Evolutionary conservation across 2,888 invertebrate genomes (phyloP).

Genomic region (Stenodera caucasica): DNA sequence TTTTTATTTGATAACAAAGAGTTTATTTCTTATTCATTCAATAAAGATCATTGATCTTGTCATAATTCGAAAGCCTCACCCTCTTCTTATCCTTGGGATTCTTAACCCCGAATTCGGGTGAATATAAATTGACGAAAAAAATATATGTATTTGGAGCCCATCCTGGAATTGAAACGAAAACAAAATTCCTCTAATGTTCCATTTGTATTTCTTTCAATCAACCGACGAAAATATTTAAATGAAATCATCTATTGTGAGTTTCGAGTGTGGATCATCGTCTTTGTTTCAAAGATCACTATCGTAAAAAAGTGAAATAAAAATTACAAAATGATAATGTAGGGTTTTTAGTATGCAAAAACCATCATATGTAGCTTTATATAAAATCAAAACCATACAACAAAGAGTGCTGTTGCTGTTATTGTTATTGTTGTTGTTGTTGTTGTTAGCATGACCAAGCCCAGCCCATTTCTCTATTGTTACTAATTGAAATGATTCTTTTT

Average conservation of each 20-base stretch:
- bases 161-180: background rate
- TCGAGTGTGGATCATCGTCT: background rate
- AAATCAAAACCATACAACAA: slow-evolving; percentile 3
- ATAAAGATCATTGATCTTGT: background rate
- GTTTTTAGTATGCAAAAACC: slow-evolving; percentile 6
- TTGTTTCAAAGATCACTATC: background rate
- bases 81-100: slow-evolving; percentile 1
- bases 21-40: background rate
- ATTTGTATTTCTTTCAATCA: background rate
- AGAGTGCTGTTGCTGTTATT: background rate
- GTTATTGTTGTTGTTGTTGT: background rate
- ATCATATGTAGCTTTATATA: slow-evolving; percentile 2
- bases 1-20: too few species aligned
- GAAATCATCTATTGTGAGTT: background rate
- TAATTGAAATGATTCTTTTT: background rate
- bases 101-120: background rate
- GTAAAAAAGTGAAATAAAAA: background rate
- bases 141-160: background rate
- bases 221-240: background rate
- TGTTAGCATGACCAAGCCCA: background rate
- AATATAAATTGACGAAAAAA: too few species aligned
- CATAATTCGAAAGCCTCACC: background rate
- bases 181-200: background rate
- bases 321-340: background rate
- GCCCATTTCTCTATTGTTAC: slow-evolving; percentile 1